A percentile compares a stretch with the other conserved stretches of the same genome.
phyloP scores from a whole-genome alignment of 64 coral and sea anemone species.

The Porites lutea region DNA sequence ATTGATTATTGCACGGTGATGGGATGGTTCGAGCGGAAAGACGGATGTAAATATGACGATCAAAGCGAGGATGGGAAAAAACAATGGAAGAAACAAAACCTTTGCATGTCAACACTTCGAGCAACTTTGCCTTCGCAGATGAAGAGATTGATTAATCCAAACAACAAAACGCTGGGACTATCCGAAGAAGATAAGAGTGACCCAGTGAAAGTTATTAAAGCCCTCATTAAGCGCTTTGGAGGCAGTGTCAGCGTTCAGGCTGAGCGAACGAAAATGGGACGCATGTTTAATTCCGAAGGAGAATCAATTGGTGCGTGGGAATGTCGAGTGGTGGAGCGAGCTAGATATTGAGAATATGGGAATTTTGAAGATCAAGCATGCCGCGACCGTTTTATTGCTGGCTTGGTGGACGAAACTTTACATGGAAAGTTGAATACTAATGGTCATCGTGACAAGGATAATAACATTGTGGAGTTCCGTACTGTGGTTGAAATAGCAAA shows the following conservation, averaged over 20 bases:
- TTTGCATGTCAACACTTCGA: constrained; percentile 4
- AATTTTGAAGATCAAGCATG: constrained; percentile 35
- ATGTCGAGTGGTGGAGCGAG: neutral
- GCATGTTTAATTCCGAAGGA: neutral
- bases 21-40: constrained; percentile 16
- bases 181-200: constrained; percentile 19
- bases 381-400: constrained; percentile 49
- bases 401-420: constrained; percentile 1
- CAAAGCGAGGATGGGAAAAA: too few relatives aligned
- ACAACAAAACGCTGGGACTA: constrained; percentile 9
- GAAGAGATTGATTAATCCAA: constrained; percentile 16
- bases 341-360: constrained; percentile 47
- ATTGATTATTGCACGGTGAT: constrained; percentile 23
- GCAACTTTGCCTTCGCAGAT: constrained; percentile 21
- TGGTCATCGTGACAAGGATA: constrained; percentile 12
- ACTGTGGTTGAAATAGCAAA: constrained; percentile 33
- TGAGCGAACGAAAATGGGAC: constrained; percentile 6
- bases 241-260: constrained; percentile 44
- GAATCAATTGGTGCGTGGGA: constrained; percentile 3
- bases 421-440: constrained; percentile 30
- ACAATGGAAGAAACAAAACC: neutral
- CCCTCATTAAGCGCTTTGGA: neutral
- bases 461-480: constrained; percentile 3
- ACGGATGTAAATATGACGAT: constrained; percentile 23
- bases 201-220: constrained; percentile 24